Evolutionary conservation across 2,888 invertebrate genomes (phyloP), one percentile per base, ranked within the genome.

Genomic region (Nephrotoma appendiculata): DNA sequence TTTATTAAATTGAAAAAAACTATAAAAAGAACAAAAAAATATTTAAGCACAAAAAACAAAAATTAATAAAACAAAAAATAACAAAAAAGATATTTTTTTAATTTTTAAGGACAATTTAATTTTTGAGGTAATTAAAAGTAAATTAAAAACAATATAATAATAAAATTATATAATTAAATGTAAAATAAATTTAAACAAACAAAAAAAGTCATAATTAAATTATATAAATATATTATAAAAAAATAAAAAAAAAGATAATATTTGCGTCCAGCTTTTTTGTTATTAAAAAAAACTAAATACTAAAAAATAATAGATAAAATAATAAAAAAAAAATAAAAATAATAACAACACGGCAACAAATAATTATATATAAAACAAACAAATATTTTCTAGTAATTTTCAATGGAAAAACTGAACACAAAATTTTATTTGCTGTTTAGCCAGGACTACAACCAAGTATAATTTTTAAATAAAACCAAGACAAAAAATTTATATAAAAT

Each of bases 181-280:
- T 84, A 84, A 84, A 84, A 42, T 84, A 84, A 71, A 84, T 84
- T 42, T 43, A 42, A 84, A 84, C 43, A 84, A 42, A 42, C 31
- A 41, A 83, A 41, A 42, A 84, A 84, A 42, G 41, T 42, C n/a
- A 42, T 84, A 43, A 83, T 83, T 83, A 83, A 84, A 84, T 42
- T 42, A 84, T 42, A 84, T 84, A 84, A 84, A 84, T 84, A 84
- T 15, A 84, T 48, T 12, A 48, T 84, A 84, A 19, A 43, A 85
- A 44, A 85, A 45, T 11, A 44, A 43, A 85, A 42, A 85, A 42
- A 85, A 85, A 85, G 43, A 85, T 85, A 85, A 85, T 85, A 85
- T 85, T 85, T 85, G 85, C 85, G 85, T 85, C 85, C 85, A 85
- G 85, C 85, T 85, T 85, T 71, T 85, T 85, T 85, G 85, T 85